Evolutionary conservation across 2,888 invertebrate genomes (phyloP), one percentile per base, ranked within the genome.

Genomic region (Euplexia lucipara): DNA sequence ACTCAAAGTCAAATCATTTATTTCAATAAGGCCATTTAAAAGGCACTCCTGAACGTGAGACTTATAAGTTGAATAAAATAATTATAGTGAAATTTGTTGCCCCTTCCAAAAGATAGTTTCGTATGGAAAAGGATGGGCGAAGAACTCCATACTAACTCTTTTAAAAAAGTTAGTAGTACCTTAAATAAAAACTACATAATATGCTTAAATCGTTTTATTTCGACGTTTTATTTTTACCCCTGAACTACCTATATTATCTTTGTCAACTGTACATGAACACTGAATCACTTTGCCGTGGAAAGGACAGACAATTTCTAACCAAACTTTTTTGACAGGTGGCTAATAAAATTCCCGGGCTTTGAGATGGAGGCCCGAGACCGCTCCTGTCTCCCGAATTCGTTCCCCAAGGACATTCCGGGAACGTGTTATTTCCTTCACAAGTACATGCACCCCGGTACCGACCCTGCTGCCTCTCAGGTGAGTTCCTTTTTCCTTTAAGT

Each of bases 361-460:
- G 95, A 96, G 81, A 96, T 98, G 92, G 97, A 97, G 86, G 95
- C 97, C 14, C 96, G 98, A 76, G 96, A 97, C 83, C 96, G 97
- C 45, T 96, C 96, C 63, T 98, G 97, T 91, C 96, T 98, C 80
- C 98, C 98, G 10, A 97, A 97, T 90, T 98, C 98, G 83, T 98
- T 98, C 93, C 97, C 98, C 47, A 95, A 96, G 82, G 96, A 97
- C 85, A 97, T 97, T 62, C 96, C 97, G 47, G 98, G 98, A 78
- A 98, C 98, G 37, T 98, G 98, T 89, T 97, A 98, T 93, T 99
- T 98, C 91, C 96, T 98, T 58, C 97, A 97, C 84, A 97, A 96
- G 80, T 99, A 98, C 94, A 96, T 96, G 69, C 97, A 98, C 90
- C 97, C 97, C 0, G 96, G 96, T 7, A 93, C 98, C 37, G 96